A percentile compares a stretch with the other conserved stretches of the same genome.
phyloP scores from a whole-genome alignment of 2,888 invertebrate species.

The Tanytarsus gracilentus region DNA sequence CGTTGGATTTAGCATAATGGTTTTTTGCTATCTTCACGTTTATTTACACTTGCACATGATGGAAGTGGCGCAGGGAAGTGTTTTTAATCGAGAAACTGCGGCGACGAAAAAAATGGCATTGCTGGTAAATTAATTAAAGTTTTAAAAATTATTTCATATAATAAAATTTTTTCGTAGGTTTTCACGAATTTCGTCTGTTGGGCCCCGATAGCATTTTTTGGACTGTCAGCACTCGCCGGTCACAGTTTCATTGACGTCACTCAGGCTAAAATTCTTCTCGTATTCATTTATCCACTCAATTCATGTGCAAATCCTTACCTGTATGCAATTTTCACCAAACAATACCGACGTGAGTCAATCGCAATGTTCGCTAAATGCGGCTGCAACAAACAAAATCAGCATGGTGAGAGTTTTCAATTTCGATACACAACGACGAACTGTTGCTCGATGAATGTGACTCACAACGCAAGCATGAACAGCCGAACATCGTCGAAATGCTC shows the following conservation, averaged over 20 bases:
- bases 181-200: conserved; percentile 77
- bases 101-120: conserved; percentile 86
- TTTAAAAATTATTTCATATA: background rate
- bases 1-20: conserved; percentile 71
- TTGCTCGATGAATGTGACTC: too few relatives aligned
- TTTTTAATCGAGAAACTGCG: conserved; percentile 48
- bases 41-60: conserved; percentile 67
- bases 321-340: conserved; percentile 81
- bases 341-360: conserved; percentile 69
- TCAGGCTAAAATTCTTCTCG: conserved; percentile 69
- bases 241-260: conserved; percentile 74
- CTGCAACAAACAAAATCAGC: too few relatives aligned
- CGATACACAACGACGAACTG: too few relatives aligned
- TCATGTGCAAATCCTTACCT: conserved; percentile 89
- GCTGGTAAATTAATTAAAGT: conserved; percentile 46
- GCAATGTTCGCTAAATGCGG: conserved; percentile 56
- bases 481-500: too few relatives aligned
- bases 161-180: conserved; percentile 36
- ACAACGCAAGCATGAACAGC: too few relatives aligned
- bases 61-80: conserved; percentile 44
- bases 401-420: too few relatives aligned
- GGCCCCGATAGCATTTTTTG: conserved; percentile 85
- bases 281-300: conserved; percentile 86
- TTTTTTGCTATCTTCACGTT: conserved; percentile 76
- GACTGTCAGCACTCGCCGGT: conserved; percentile 75